A percentile compares a stretch with the other conserved stretches of the same genome.
Conservation (phyloP, 1,140 invertebrate species). For the Pachyrhynchus sulphureomaculatus region DNA sequence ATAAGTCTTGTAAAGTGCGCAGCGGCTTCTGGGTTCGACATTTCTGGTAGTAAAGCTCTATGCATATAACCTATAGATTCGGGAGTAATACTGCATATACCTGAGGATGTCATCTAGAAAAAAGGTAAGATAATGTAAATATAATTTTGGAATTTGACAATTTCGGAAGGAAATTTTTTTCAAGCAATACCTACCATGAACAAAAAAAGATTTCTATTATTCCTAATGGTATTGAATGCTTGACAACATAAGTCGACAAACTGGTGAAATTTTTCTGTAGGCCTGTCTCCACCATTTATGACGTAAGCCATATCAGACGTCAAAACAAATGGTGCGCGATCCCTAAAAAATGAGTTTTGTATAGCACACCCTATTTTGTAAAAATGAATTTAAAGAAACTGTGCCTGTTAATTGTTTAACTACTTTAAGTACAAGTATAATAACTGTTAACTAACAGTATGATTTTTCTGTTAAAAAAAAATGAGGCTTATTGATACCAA, state of each 20-base stretch:
- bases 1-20: slow-evolving; percentile 92
- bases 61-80: slow-evolving; percentile 92
- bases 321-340: slow-evolving; percentile 95
- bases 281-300: slow-evolving; percentile 95
- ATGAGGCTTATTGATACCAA: too few species aligned
- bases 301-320: slow-evolving; percentile 99
- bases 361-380: not conserved
- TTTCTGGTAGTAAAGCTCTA: slow-evolving; percentile 80
- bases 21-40: slow-evolving; percentile 90
- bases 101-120: slow-evolving; percentile 86
- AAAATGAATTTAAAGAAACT: too few species aligned
- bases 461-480: too few species aligned
- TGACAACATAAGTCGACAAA: slow-evolving; percentile 98
- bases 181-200: slow-evolving; percentile 73
- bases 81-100: slow-evolving; percentile 89
- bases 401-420: too few species aligned
- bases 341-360: slow-evolving; percentile 62
- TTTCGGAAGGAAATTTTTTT: too few species aligned
- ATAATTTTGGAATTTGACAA: not conserved
- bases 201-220: slow-evolving; percentile 88
- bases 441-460: too few species aligned
- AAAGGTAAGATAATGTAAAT: not conserved
- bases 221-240: slow-evolving; percentile 95
- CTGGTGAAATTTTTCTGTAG: slow-evolving; percentile 90
- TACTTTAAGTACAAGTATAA: too few species aligned